Base-by-base conservation (phyloP, 2,888 invertebrate species). In the Himalopsyche anomala region DNA sequence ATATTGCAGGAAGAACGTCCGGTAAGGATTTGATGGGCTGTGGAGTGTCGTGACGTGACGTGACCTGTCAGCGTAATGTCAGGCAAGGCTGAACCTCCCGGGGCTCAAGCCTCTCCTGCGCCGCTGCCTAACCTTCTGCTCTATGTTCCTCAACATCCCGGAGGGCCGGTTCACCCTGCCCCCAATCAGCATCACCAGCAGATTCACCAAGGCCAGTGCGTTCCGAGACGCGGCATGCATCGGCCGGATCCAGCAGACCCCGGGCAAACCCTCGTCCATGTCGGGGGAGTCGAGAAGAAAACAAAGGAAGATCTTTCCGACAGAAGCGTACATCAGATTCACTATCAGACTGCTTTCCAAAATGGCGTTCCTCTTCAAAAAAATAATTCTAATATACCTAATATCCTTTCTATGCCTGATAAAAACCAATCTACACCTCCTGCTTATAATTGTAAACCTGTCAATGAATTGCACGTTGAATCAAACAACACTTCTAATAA, bases 21-120 rank as follows among this genome's bases (percentile, higher is more conserved):
- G 83, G 81, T 87, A 83, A 84, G 80, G 69, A 17, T 81, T 36
- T 62, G 84, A 91, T 90, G 91, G 91, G 91, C 92, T 92, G 92
- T 92, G 93, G 94, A 94, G 95, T 95, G 95, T 95, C 95, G 95
- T 95, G 94, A 80, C 85, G 55, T 45, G 62, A 19, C 94, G 94
- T 94, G 93, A 62, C 62, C 62, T 28, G 62, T 28, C 62, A 62
- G 62, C 62, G 95, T 94, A 93, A 96, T 96, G 95, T 95, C 95
- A 93, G 95, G 95, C 94, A 95, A 96, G 95, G 95, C 95, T 95
- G 95, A 95, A 93, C 94, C 95, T 92, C 93, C 94, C 92, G 94
- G 91, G 93, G 92, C 93, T 92, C 92, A 91, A 92, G 93, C 92
- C 92, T 92, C 92, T 89, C 89, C 86, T 91, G 92, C 91, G 91